Conservation (phyloP, 2,113 vertebrate genomes). For the Willisornis vidua region DNA sequence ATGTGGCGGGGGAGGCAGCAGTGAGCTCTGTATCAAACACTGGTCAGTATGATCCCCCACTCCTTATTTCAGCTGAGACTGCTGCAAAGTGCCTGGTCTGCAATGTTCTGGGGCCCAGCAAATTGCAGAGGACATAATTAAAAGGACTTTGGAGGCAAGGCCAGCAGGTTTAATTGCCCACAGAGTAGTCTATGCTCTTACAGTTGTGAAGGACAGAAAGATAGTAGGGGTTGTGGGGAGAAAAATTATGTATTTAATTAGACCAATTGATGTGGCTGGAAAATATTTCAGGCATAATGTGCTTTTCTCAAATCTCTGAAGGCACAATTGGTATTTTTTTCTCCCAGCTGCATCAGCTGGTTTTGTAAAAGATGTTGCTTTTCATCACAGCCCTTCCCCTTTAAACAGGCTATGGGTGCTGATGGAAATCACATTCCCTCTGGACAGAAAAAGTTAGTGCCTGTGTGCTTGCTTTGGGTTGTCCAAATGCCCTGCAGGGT, state of each 20-base stretch:
- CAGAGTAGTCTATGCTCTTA: neutral
- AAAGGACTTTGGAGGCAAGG: neutral
- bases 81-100: neutral
- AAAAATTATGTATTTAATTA: neutral
- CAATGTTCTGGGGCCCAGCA: neutral
- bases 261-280: rapidly evolving
- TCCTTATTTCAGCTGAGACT: neutral
- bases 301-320: neutral
- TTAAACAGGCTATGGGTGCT: neutral
- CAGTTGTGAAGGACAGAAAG: neutral
- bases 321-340: neutral
- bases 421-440: rapidly evolving
- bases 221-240: neutral
- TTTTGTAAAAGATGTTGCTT: neutral
- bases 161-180: neutral
- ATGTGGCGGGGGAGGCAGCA: neutral
- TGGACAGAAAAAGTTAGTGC: neutral
- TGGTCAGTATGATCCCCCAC: rapidly evolving
- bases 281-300: neutral
- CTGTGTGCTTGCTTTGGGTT: neutral
- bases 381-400: neutral
- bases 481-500: neutral
- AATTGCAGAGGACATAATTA: neutral
- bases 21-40: neutral
- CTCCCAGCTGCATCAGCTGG: neutral